A percentile compares a stretch with the other conserved stretches of the same genome.
Evolutionary conservation across 2,888 invertebrate genomes (phyloP).

Genomic region (Dioctria rufipes): DNA sequence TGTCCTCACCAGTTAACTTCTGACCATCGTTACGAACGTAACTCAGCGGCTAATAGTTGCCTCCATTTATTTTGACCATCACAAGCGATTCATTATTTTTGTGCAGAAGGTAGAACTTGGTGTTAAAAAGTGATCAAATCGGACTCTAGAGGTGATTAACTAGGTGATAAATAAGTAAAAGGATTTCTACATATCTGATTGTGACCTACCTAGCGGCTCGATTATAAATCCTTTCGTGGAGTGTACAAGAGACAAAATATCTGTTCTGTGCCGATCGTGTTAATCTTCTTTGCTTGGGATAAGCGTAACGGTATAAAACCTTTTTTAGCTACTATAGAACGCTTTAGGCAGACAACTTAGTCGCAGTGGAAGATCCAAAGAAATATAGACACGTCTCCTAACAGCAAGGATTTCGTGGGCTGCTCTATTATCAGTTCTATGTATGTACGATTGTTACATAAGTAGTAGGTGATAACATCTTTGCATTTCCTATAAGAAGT

Average conservation of each 20-base stretch:
- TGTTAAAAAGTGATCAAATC: conserved; percentile 4
- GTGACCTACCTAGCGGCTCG: background rate
- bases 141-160: background rate
- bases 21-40: conserved; percentile 71
- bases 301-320: conserved; percentile 45
- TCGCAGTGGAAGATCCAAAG: background rate
- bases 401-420: background rate
- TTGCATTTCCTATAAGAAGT: conserved; percentile 32
- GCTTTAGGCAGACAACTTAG: conserved; percentile 3
- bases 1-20: conserved; percentile 72
- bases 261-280: conserved; percentile 24
- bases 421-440: background rate
- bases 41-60: conserved; percentile 59
- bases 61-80: conserved; percentile 47
- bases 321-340: conserved; percentile 34
- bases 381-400: background rate
- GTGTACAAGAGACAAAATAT: conserved; percentile 27
- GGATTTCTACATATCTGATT: conserved; percentile 7
- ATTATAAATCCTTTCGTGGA: conserved; percentile 17
- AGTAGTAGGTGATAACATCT: conserved; percentile 21
- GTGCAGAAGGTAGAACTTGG: background rate
- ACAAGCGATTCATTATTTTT: conserved; percentile 14
- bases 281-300: conserved; percentile 46
- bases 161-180: background rate
- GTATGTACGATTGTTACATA: background rate